phyloP scores from a whole-genome alignment of 2,797 vertebrate species.

The Lepidocolaptes lacrymiger region DNA sequence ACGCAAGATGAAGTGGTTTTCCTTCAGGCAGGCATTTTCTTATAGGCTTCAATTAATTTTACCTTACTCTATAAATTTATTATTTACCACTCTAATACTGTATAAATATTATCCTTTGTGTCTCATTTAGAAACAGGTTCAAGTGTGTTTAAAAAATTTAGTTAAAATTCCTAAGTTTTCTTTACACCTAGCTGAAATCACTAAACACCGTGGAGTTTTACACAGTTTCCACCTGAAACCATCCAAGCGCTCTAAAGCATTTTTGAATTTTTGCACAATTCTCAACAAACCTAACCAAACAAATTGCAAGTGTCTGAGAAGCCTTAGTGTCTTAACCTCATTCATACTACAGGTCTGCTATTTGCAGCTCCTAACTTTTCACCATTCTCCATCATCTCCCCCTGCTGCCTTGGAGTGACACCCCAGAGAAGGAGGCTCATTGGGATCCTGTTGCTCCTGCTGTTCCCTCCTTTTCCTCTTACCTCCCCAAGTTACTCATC shows the following conservation, averaged over 20 bases:
- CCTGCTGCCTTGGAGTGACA: neutral
- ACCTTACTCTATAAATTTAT: neutral
- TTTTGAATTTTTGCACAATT: neutral
- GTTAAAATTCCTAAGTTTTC: neutral
- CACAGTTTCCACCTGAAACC: neutral
- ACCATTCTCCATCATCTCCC: neutral
- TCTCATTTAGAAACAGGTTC: neutral
- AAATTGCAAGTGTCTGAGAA: neutral
- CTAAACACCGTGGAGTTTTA: neutral
- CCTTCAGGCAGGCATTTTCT: neutral
- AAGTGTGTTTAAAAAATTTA: neutral
- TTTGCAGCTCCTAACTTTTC: neutral
- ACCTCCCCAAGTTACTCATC: neutral
- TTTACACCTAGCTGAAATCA: neutral
- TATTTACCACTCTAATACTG: neutral
- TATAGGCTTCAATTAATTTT: neutral
- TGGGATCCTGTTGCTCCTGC: neutral
- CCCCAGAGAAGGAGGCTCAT: neutral
- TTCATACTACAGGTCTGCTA: neutral
- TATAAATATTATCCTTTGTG: neutral
- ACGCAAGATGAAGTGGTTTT: neutral
- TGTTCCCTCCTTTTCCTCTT: neutral
- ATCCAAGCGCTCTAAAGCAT: neutral
- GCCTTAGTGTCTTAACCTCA: neutral
- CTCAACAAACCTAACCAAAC: neutral